phyloP scores from a whole-genome alignment of 2,113 vertebrate genomes.

The Gnathonemus echidnorhynchus region DNA sequence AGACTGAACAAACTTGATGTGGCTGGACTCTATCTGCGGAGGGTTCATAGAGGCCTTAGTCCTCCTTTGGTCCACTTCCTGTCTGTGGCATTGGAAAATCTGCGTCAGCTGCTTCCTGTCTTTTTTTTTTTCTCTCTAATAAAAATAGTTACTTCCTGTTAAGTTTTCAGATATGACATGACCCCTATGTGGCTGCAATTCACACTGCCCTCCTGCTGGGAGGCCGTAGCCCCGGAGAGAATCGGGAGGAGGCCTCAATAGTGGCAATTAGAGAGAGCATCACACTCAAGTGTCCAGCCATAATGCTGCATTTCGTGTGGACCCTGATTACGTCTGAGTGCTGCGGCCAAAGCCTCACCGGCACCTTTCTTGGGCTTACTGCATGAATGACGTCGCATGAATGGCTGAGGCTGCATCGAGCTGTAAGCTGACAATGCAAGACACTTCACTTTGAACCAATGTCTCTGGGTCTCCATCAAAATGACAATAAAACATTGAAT shows the following conservation, averaged over 20 bases:
- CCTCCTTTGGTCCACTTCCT: background rate
- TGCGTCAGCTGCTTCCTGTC: slow-evolving; percentile 15
- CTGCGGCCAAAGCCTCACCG: background rate
- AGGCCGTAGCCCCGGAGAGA: no score
- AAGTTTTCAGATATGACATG: slow-evolving; percentile 5
- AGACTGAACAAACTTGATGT: background rate
- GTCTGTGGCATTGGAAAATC: slow-evolving; percentile 16
- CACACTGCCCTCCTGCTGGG: background rate
- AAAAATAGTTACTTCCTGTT: slow-evolving; percentile 17
- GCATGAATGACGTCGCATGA: background rate
- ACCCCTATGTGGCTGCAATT: background rate
- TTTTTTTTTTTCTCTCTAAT: background rate
- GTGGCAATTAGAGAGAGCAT: background rate
- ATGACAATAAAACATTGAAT: background rate
- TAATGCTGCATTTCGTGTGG: background rate
- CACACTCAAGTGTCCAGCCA: background rate
- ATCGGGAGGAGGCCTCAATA: background rate
- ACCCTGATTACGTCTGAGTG: background rate
- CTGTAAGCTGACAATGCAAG: background rate
- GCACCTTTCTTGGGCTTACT: background rate
- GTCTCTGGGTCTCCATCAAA: background rate
- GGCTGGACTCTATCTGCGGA: background rate
- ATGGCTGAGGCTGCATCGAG: background rate
- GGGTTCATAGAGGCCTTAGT: background rate
- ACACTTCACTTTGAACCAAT: background rate